phyloP scores from a whole-genome alignment of 2,888 invertebrate species.

The Oligia strigilis region DNA sequence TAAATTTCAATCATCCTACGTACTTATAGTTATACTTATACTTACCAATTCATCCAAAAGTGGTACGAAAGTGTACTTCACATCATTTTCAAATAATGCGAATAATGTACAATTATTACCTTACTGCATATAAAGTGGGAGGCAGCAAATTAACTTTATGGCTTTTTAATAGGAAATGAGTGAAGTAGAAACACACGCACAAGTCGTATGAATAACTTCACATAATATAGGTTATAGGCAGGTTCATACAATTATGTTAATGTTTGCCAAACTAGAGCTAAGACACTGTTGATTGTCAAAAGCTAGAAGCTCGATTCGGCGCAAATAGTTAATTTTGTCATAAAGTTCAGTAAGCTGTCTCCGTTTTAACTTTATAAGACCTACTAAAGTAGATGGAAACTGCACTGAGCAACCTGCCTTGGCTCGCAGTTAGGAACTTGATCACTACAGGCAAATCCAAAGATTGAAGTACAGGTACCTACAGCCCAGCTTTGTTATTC shows the following conservation, averaged over 20 bases:
- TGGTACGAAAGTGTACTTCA: conserved; percentile 30
- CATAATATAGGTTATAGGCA: conserved; percentile 1
- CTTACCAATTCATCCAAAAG: conserved; percentile 47
- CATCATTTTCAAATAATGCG: conserved; percentile 48
- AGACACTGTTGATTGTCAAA: neutral
- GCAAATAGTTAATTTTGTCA: neutral
- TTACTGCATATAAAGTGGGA: conserved; percentile 27
- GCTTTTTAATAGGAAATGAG: neutral
- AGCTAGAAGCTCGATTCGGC: neutral
- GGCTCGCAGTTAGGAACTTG: conserved; percentile 26
- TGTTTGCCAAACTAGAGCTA: neutral
- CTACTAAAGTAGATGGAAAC: conserved; percentile 1
- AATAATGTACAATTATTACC: conserved; percentile 27
- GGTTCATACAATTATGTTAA: neutral
- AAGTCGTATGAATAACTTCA: conserved; percentile 11
- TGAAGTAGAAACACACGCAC: conserved; percentile 19
- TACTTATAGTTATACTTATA: conserved; percentile 43
- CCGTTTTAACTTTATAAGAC: conserved; percentile 19
- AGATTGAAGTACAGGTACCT: conserved; percentile 7
- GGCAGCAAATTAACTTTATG: conserved; percentile 33
- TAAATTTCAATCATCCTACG: conserved; percentile 46
- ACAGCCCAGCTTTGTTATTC: conserved; percentile 18
- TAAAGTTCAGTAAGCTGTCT: conserved; percentile 30
- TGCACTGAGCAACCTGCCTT: conserved; percentile 1
- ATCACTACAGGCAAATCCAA: neutral